Conservation (phyloP, 1,140 invertebrate species). For the Lasioglossum albipes region DNA sequence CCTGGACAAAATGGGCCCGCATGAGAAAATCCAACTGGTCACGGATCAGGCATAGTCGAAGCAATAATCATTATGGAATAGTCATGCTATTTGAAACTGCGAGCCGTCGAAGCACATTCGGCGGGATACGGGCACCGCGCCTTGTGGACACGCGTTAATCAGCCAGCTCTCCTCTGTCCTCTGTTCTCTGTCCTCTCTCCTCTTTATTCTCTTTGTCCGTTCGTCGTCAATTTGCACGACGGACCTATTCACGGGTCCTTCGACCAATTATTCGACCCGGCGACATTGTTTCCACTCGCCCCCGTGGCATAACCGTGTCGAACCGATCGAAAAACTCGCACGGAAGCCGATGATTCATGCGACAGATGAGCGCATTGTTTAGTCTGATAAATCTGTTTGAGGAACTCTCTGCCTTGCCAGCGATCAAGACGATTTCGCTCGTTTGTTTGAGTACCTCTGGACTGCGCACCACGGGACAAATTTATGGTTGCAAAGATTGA, state of each 20-base stretch:
- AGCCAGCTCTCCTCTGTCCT: slow-evolving; percentile 1
- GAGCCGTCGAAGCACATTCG: slow-evolving; percentile 21
- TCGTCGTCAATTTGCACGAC: slow-evolving; percentile 69
- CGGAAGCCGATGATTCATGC: slow-evolving; percentile 16
- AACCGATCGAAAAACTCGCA: not conserved
- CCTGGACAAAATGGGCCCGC: slow-evolving; percentile 67
- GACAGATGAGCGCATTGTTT: slow-evolving; percentile 2
- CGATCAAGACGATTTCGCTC: no score
- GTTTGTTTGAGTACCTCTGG: no score
- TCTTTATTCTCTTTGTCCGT: slow-evolving; percentile 30
- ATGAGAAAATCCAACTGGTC: slow-evolving; percentile 66
- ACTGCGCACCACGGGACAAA: no score
- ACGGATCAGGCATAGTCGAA: not conserved
- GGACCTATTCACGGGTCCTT: slow-evolving; percentile 35
- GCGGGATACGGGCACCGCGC: slow-evolving; percentile 33
- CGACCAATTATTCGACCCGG: slow-evolving; percentile 50
- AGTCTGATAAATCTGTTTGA: not conserved
- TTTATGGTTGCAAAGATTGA: no score
- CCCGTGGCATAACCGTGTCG: not conserved
- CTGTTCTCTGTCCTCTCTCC: no score
- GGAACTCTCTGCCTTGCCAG: no score
- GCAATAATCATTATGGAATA: slow-evolving; percentile 45
- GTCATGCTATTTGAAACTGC: slow-evolving; percentile 33
- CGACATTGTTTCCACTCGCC: slow-evolving; percentile 18
- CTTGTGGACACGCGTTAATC: slow-evolving; percentile 43